Evolutionary conservation across 35 echinoderm and acorn worm species (phyloP), one percentile per base, ranked within the genome.

Genomic region (Diadema setosum): DNA sequence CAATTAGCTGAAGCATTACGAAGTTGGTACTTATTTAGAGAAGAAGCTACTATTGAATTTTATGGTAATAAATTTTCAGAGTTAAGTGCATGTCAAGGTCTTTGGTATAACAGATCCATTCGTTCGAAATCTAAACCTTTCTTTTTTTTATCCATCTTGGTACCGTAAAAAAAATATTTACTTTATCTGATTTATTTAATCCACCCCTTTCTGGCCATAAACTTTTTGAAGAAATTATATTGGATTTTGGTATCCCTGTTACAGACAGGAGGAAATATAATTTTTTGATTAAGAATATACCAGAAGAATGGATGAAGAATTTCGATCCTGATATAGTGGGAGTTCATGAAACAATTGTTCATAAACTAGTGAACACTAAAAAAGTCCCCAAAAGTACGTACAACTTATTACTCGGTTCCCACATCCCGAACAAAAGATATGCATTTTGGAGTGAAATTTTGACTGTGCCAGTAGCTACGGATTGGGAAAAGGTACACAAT

Each of bases 21-120:
- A 55, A 27, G 42, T 40, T 82, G 80, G 80, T 82, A 82, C 32
- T 32, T 80, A 43, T n/a, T n/a, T n/a, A n/a, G n/a, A n/a, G n/a
- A n/a, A n/a, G n/a, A n/a, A n/a, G n/a, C n/a, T n/a, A n/a, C 75
- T 41, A 80, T 42, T 42, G 75, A 80, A 41, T 42, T 80, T 41
- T 42, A 42, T 45, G 75, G 2, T 16, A 42, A 43, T 8, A 43
- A 5, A 15, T 80, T 6, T 16, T 41, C 33, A n/a, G 75, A 80
- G 25, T 18, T 80, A 23, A 24, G 75, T 45, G 75, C 75, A 41
- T 80, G 56, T 59, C 56, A 59, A 18, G 14, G 20, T 59, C 56
- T 59, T 18, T 59, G 56, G 56, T 80, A 42, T 80, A 80, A 80
- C 16, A 80, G 39, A 80, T 42, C 15, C 14, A 43, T 42, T 80